These are phyloP conservation scores for Proisotoma minuta DNA, from an alignment of 2,888 invertebrate species.

Conservation along the genomic window DNA sequence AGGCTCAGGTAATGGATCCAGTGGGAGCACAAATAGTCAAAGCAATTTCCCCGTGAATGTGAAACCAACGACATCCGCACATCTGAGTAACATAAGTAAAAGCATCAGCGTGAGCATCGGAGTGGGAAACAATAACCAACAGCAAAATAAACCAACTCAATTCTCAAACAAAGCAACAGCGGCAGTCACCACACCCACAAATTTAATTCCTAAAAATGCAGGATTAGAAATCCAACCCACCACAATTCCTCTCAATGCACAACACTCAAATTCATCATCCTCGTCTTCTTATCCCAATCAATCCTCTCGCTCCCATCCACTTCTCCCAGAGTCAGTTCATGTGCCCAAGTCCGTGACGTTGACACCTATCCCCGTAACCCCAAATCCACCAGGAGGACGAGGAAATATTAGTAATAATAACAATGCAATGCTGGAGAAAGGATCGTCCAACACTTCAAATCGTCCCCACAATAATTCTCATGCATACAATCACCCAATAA, in stretches of 20 bases:
- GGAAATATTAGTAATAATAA: conserved; percentile 7
- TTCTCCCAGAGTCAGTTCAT: conserved; percentile 46
- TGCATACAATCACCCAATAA: conserved; percentile 47
- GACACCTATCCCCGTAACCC: conserved; percentile 38
- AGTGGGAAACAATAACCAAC: conserved; percentile 11
- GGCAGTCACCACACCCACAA: conserved; percentile 11
- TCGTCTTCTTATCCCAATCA: conserved; percentile 26
- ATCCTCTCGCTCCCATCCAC: conserved; percentile 39
- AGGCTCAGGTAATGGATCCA: conserved; percentile 17
- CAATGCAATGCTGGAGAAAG: conserved; percentile 28
- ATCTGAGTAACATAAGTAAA: conserved; percentile 39
- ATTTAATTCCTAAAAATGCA: conserved; percentile 34
- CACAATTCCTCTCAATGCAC: conserved; percentile 7
- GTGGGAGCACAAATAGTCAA: conserved; percentile 13
- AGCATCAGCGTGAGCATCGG: conserved; percentile 33
- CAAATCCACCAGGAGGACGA: no score
- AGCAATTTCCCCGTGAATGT: conserved; percentile 6
- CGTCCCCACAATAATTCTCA: conserved; percentile 34
- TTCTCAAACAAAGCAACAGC: background rate
- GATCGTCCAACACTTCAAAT: conserved; percentile 31
- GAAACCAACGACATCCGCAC: conserved; percentile 31
- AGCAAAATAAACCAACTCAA: conserved; percentile 6
- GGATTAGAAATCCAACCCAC: conserved; percentile 43
- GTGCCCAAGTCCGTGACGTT: conserved; percentile 48
- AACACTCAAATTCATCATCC: conserved; percentile 31